Conservation (phyloP, 2,888 invertebrate species). For the Cheilosia grossa region DNA sequence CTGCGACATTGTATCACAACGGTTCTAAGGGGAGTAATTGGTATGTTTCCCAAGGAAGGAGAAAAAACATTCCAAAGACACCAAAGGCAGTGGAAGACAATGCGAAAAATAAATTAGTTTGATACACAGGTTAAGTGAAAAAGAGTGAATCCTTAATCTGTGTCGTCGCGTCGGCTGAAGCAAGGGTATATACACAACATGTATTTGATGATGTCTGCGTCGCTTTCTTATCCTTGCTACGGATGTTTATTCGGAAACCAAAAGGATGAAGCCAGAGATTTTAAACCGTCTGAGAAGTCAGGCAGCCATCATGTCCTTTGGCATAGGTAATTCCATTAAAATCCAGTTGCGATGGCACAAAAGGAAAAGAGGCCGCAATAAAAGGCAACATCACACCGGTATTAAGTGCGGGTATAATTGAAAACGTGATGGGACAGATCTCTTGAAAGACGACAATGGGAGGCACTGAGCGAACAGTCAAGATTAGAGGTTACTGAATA, state of each 20-base stretch:
- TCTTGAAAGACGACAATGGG: slow-evolving; percentile 16
- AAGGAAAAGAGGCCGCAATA: slow-evolving; percentile 45
- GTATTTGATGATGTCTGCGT: slow-evolving; percentile 1
- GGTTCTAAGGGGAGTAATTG: slow-evolving; percentile 46
- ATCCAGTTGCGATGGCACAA: slow-evolving; percentile 46
- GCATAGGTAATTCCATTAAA: slow-evolving; percentile 57
- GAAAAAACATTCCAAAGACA: slow-evolving; percentile 22
- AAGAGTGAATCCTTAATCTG: slow-evolving; percentile 43
- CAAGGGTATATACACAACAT: neutral
- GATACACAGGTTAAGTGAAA: slow-evolving; percentile 52
- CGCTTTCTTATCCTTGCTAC: slow-evolving; percentile 8
- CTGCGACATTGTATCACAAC: slow-evolving; percentile 6
- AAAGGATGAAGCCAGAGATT: slow-evolving; percentile 12
- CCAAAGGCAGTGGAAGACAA: slow-evolving; percentile 9
- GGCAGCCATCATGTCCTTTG: slow-evolving; percentile 37
- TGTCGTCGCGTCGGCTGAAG: neutral
- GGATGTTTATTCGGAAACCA: slow-evolving; percentile 26
- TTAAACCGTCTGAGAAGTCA: slow-evolving; percentile 29
- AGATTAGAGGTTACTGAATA: slow-evolving; percentile 14
- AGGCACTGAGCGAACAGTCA: neutral
- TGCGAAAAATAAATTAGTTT: slow-evolving; percentile 62
- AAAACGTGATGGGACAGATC: slow-evolving; percentile 64
- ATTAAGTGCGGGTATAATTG: slow-evolving; percentile 66
- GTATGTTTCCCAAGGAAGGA: slow-evolving; percentile 34
- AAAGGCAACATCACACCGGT: slow-evolving; percentile 50